These are phyloP conservation scores for Sorex fumeus DNA, from an alignment of 2,113 vertebrate species.

Conservation along the genomic window DNA sequence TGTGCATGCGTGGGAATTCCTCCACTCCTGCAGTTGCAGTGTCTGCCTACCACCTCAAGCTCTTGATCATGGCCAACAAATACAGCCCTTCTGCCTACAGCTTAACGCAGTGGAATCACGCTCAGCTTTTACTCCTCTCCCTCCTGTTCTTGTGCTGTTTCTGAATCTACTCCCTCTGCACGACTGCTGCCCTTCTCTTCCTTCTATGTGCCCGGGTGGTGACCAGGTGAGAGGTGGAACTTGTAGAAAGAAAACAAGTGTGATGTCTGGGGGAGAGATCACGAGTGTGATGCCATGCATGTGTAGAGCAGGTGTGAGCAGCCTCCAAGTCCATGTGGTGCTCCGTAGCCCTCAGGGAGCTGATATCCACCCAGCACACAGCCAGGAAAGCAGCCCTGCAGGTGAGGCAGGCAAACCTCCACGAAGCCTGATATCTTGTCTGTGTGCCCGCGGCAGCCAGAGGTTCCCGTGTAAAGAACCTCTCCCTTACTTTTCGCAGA, in stretches of 20 bases:
- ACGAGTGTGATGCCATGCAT: not conserved
- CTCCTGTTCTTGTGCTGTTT: not conserved
- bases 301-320: not conserved
- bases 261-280: not conserved
- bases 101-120: not conserved
- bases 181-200: not conserved
- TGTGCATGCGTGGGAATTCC: not conserved
- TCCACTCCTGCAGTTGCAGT: not conserved
- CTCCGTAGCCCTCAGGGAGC: not conserved
- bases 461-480: not conserved
- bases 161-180: not conserved
- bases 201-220: not conserved
- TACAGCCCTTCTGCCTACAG: not conserved
- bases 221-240: not conserved
- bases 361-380: not conserved
- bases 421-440: too few relatives aligned
- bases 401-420: not conserved
- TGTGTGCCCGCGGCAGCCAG: accelerated
- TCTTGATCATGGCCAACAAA: not conserved
- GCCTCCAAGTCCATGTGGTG: not conserved
- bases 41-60: too few relatives aligned
- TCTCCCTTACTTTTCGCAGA: not conserved
- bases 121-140: not conserved
- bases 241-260: not conserved
- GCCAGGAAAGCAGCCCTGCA: not conserved